These are phyloP conservation scores for Austrofundulus limnaeus DNA, from an alignment of 2,113 vertebrate genomes.

Conservation along the genomic window DNA sequence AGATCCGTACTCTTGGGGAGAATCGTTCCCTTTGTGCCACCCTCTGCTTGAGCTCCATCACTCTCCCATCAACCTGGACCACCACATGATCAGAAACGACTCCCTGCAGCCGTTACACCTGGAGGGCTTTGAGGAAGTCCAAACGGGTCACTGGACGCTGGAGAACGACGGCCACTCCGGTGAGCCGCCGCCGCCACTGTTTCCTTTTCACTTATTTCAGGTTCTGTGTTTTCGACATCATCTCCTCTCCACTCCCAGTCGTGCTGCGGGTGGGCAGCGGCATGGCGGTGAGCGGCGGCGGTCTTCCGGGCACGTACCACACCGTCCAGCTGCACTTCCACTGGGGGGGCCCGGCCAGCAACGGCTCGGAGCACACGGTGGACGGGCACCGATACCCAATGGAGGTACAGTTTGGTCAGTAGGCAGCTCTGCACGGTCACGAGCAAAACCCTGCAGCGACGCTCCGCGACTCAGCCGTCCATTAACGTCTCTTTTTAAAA, in stretches of 20 bases:
- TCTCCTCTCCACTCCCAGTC: constrained; percentile 64
- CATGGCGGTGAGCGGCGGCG: constrained; percentile 77
- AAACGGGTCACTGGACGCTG: constrained; percentile 79
- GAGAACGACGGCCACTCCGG: constrained; percentile 84
- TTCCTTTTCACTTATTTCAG: no score
- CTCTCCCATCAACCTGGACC: constrained; percentile 84
- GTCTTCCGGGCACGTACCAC: constrained; percentile 75
- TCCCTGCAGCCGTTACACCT: constrained; percentile 77
- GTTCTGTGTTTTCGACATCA: not conserved
- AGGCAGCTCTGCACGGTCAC: constrained; percentile 31
- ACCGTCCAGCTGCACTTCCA: constrained; percentile 87
- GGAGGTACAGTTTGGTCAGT: constrained; percentile 84
- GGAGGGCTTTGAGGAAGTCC: constrained; percentile 79
- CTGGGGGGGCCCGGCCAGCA: constrained; percentile 78
- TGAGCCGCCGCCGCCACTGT: constrained; percentile 19
- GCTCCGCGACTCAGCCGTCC: constrained; percentile 1
- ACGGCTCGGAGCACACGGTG: constrained; percentile 86
- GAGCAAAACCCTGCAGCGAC: not conserved
- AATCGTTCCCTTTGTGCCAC: constrained; percentile 63
- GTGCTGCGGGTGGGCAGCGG: constrained; percentile 69
- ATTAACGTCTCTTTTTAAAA: constrained; percentile 3
- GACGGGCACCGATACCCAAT: constrained; percentile 78
- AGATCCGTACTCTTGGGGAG: constrained; percentile 74
- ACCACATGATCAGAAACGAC: constrained; percentile 59
- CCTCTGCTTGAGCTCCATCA: constrained; percentile 70